Base-by-base conservation (phyloP, 2,113 vertebrate genomes). In the Sebastes schlegelii region DNA sequence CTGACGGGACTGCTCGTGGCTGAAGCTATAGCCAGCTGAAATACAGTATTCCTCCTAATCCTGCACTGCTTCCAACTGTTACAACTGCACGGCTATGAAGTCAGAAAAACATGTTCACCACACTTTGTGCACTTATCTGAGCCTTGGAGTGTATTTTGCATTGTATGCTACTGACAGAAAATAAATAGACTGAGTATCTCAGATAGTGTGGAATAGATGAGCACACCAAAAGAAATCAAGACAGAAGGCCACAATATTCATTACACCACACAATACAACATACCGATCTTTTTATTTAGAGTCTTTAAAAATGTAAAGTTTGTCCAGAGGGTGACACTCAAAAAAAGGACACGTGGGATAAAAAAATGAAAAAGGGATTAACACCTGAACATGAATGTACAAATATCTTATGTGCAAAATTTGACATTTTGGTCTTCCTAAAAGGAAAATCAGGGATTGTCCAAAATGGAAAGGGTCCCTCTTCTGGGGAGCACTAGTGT, bases 21-120 rank as follows among this genome's bases (percentile, higher is more conserved):
- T 60, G 45, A 69, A 54, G 7, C 61, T 52, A 23, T 23, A 85
- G 19, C n/a, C 72, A 51, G 52, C 23, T 34, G 62, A 64, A 74
- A 74, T 49, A 19, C 42, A 58, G 11, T 1, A 26, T 62, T 48
- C 62, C 21, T 17, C 19, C 48, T 54, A 16, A 75, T 21, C 34
- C 49, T 46, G 51, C 51, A 13, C n/a, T 2, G 16, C 68, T 54
- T 34, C 61, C 12, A 63, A 7, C 16, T n/a, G 26, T n/a, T n/a
- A 8, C 60, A 63, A 42, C 48, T 52, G 62, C 17, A 43, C 9
- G 3, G 21, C 2, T 1, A 10, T 70, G 51, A 58, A 45, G n/a
- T 48, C 43, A 60, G 19, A 58, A 21, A 45, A 23, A 45, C 1
- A 0, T 51, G 16, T 40, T 12, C 26, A 51, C 6, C 9, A 70